These are phyloP conservation scores for Cyphomyrus plagiostoma DNA, from an alignment of 2,113 vertebrate species.

Conservation along the genomic window DNA sequence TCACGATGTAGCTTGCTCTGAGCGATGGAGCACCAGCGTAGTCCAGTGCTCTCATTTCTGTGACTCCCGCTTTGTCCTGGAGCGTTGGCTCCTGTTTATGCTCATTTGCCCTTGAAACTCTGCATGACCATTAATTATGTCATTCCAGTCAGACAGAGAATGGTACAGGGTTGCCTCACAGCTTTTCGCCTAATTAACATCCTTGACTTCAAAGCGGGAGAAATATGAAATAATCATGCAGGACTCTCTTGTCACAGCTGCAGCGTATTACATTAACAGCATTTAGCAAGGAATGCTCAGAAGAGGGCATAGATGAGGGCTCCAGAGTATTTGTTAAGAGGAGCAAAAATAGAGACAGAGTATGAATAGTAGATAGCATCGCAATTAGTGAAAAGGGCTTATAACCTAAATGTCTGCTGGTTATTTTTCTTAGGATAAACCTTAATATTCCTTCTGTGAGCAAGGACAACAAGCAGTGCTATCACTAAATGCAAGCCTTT, in stretches of 20 bases:
- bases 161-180: background rate
- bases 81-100: background rate
- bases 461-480: background rate
- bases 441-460: background rate
- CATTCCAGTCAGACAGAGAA: constrained; percentile 6
- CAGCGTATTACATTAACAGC: background rate
- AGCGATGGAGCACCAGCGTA: background rate
- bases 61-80: background rate
- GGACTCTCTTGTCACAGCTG: background rate
- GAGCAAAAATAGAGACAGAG: background rate
- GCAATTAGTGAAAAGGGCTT: background rate
- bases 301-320: background rate
- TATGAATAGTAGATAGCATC: background rate
- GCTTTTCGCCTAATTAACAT: constrained; percentile 15
- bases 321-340: background rate
- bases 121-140: constrained; percentile 19
- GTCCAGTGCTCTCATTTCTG: background rate
- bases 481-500: background rate
- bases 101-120: background rate
- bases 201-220: background rate
- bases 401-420: background rate
- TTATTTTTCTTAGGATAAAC: background rate
- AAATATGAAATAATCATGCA: constrained; percentile 21
- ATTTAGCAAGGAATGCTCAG: constrained; percentile 11
- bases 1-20: background rate